These are phyloP conservation scores for Ammodytes marinus DNA, from an alignment of 2,113 vertebrate genomes.

Conservation along the genomic window DNA sequence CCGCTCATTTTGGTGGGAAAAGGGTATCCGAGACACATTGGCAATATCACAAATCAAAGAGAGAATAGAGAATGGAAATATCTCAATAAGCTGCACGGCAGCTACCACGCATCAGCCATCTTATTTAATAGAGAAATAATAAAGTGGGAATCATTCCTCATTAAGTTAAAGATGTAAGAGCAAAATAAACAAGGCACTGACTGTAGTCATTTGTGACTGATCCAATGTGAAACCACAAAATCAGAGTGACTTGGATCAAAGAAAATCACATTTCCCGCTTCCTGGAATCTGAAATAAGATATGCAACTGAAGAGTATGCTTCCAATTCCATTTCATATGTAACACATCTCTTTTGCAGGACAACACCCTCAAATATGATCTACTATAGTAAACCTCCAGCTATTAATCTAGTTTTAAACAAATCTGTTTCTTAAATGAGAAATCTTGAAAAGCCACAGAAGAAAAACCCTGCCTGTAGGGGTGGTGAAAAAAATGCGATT, in stretches of 20 bases:
- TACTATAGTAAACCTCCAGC: background rate
- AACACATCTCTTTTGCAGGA: background rate
- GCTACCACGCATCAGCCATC: background rate
- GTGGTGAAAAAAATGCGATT: too few relatives aligned
- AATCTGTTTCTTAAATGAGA: background rate
- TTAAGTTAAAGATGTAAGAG: background rate
- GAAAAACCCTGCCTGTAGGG: background rate
- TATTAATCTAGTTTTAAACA: background rate
- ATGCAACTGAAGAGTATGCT: background rate
- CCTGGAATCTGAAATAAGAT: background rate
- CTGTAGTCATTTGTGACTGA: background rate
- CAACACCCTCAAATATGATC: background rate
- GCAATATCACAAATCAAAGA: background rate
- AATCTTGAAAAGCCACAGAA: background rate
- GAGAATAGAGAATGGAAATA: background rate
- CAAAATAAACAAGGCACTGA: background rate
- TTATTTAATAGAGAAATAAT: conserved; percentile 7
- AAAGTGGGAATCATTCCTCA: background rate
- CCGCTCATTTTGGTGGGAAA: too few relatives aligned
- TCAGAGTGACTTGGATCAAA: background rate
- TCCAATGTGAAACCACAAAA: background rate
- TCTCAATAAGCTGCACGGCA: background rate
- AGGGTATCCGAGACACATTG: background rate
- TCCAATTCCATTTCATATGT: background rate
- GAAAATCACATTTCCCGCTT: background rate